These are phyloP conservation scores for Rhopalosiphum padi DNA, from an alignment of 1,140 invertebrate species.

Conservation along the genomic window DNA sequence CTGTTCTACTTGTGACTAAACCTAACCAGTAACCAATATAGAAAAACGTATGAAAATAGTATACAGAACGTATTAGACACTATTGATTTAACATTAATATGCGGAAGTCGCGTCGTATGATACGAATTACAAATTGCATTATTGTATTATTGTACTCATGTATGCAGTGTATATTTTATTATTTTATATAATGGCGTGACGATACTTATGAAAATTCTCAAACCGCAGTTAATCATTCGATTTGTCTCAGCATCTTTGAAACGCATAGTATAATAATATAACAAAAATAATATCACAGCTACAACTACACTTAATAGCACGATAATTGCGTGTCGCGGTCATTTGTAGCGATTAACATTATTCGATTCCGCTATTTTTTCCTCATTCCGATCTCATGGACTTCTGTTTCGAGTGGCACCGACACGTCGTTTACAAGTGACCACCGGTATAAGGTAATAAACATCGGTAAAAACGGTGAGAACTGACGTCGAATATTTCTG, in stretches of 20 bases:
- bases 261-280: not conserved
- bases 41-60: not conserved
- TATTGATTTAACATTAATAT: not conserved
- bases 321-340: slow-evolving; percentile 1
- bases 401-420: not conserved
- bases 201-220: not conserved
- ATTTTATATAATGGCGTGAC: not conserved
- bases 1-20: not conserved
- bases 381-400: slow-evolving; percentile 34
- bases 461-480: slow-evolving; percentile 44
- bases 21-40: not conserved
- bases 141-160: not conserved
- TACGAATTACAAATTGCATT: not conserved
- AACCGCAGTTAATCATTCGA: not conserved
- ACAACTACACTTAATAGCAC: not conserved
- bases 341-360: slow-evolving; percentile 35
- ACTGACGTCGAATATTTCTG: slow-evolving; percentile 33
- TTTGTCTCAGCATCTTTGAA: not conserved
- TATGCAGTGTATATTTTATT: too few species aligned
- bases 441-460: slow-evolving; percentile 18
- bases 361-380: not conserved
- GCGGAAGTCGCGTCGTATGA: not conserved
- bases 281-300: not conserved
- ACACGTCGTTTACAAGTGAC: slow-evolving; percentile 36
- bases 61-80: not conserved